Conservation (phyloP, 2,113 vertebrate genomes). For the Tonatia bakeri region DNA sequence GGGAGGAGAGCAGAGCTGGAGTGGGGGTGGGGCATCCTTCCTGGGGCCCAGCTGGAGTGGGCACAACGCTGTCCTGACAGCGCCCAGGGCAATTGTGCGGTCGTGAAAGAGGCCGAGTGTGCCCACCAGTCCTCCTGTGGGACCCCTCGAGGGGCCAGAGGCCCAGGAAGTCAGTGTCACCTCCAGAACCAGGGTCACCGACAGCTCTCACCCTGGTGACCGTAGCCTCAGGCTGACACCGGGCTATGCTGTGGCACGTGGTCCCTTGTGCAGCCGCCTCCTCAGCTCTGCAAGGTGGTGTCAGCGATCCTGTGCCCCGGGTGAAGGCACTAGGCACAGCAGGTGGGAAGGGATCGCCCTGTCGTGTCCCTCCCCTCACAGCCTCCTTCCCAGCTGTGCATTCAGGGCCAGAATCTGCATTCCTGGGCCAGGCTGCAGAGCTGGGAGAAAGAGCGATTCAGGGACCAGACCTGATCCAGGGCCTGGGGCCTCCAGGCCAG, state of each 20-base stretch:
- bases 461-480: background rate
- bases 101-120: background rate
- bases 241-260: accelerated
- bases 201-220: too few species aligned
- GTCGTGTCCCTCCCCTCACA: too few species aligned
- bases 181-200: background rate
- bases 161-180: background rate
- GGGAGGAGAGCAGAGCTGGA: background rate
- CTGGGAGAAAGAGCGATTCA: background rate
- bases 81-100: background rate
- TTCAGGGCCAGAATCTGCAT: background rate
- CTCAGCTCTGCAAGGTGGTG: accelerated
- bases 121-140: background rate
- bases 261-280: accelerated
- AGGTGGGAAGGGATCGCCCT: background rate
- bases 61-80: too few species aligned
- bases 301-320: background rate
- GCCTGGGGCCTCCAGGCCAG: background rate
- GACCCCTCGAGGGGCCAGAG: background rate
- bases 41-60: accelerated
- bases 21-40: background rate
- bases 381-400: background rate
- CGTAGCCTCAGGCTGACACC: accelerated
- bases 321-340: background rate
- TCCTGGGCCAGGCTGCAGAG: background rate